Evolutionary conservation across 1,140 invertebrate genomes (phyloP), one percentile per base, ranked within the genome.

Genomic region (Panagrolaimus sp.): DNA sequence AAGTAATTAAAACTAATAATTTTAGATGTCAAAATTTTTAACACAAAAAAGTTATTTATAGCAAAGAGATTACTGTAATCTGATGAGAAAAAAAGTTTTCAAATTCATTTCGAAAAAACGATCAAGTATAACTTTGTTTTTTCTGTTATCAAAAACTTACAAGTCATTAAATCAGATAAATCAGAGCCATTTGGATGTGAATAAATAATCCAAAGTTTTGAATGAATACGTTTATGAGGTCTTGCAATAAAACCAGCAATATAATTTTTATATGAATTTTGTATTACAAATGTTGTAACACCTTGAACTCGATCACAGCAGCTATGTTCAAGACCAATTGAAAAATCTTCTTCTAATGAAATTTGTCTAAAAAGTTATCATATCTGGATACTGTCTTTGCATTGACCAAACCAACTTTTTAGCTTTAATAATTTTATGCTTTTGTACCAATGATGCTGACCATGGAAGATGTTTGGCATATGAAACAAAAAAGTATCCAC

Each of bases 181-280:
- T 57, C 51, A 3, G 51, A 57, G 9, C 51, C 51, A 57, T 57
- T 57, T 27, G 51, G 51, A 57, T 57, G 51, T 57, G 51, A 57
- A 57, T 57, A 57, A 27, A 57, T 57, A 57, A 57, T 57, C 51
- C 51, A 57, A 57, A 57, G 20, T 11, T 57, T 57, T 27, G 51
- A 57, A 9, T 57, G 5, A 20, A 57, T 11, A 1, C 51, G 9
- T 57, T 27, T 57, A 11, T 27, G 20, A 0, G 51, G 51, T 57
- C n/a, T 23, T 16, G 51, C 51, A 20, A 57, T 27, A 25, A 57
- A 57, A 4, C 51, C 51, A 57, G 51, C 51, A 25, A 57, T 57
- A 13, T 20, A 57, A 9, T 57, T 14, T 20, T 16, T 20, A 5
- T 25, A 57, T 1, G 51, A n/a, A 23, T 57, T 57, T 27, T 57